Base-by-base conservation (phyloP, 2,888 invertebrate species). In the Catocala nupta region DNA sequence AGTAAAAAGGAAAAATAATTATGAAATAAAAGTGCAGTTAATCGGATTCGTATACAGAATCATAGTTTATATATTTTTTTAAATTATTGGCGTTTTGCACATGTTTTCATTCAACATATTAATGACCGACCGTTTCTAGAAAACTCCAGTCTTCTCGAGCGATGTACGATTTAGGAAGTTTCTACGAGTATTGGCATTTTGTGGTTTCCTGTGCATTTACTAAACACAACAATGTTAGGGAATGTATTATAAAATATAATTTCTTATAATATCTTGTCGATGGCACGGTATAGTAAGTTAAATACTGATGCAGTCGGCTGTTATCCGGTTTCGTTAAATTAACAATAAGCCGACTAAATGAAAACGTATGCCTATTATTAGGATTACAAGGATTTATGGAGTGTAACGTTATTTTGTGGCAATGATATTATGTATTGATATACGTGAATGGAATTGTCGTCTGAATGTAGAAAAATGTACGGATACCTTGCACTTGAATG, bases 401-500 rank as follows among this genome's bases (percentile, higher is more conserved):
- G n/a, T 36, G 16, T 36, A 34, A 13, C 36, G 8, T 9, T 9
- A 34, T 51, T n/a, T 49, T 49, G 55, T 59, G 25, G 39, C 43
- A 54, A 65, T 54, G 49, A 57, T 39, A 42, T 42, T 59, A 25
- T 12, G n/a, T n/a, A n/a, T n/a, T n/a, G n/a, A n/a, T n/a, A 49
- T 48, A 34, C 47, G 45, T 52, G 49, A 54, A 34, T 47, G 49
- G 10, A 12, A 47, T 59, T 57, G 44, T 47, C 53, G 44, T 45
- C 39, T 39, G 10, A 39, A 55, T 56, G 62, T 55, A 8, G 51
- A 53, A 43, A 48, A 42, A 43, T 42, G 9, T 54, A 34, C 33
- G 44, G 25, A 9, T 55, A n/a, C 65, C 70, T 73, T 76, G 77
- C 47, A 63, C 77, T 74, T 74, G 74, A 67, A 57, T 68, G 61